phyloP scores from a whole-genome alignment of 2,797 vertebrate species.

The Lutjanus campechanus region DNA sequence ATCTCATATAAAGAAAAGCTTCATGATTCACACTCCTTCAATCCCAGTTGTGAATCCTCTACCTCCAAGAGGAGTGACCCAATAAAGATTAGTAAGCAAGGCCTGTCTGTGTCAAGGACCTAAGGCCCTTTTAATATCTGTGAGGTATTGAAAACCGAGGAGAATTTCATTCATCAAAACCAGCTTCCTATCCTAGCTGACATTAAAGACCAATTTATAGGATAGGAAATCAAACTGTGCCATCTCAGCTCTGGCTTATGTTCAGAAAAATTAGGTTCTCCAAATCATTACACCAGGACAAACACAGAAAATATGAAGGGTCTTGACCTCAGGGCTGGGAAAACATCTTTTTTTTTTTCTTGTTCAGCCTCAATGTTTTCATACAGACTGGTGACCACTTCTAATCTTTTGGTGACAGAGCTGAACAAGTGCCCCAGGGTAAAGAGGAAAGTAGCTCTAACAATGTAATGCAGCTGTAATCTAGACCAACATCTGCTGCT shows the following conservation, averaged over 20 bases:
- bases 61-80: constrained; percentile 24
- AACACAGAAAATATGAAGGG: constrained; percentile 27
- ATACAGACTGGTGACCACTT: constrained; percentile 32
- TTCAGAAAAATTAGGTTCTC: constrained; percentile 52
- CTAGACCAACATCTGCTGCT: constrained; percentile 43
- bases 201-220: constrained; percentile 56
- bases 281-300: constrained; percentile 23
- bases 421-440: constrained; percentile 36
- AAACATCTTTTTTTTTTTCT: neutral
- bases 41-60: constrained; percentile 7
- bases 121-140: constrained; percentile 70
- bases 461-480: constrained; percentile 41
- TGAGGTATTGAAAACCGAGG: constrained; percentile 53
- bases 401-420: constrained; percentile 50
- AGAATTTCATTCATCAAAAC: constrained; percentile 61
- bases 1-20: neutral
- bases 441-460: constrained; percentile 28
- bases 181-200: constrained; percentile 20
- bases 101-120: constrained; percentile 50
- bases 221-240: constrained; percentile 39
- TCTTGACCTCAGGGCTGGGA: constrained; percentile 28
- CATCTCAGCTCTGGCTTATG: constrained; percentile 22
- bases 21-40: constrained; percentile 9
- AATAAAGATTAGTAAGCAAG: constrained; percentile 54
- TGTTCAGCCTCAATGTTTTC: constrained; percentile 35